Conservation (phyloP, 2,113 vertebrate genomes). For the Acinonyx jubatus region DNA sequence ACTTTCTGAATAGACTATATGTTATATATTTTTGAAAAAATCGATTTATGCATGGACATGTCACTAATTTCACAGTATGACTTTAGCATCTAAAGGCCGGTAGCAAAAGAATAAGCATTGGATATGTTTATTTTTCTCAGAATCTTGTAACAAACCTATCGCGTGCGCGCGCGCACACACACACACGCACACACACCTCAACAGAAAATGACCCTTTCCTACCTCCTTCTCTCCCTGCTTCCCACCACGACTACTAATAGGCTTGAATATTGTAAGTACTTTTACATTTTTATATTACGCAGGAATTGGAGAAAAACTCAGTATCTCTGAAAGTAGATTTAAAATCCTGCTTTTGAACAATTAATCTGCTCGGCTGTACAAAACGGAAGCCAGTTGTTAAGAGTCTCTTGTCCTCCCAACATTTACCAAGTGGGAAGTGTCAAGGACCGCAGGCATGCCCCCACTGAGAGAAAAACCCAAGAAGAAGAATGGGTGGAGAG, state of each 20-base stretch:
- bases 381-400: not conserved
- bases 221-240: not conserved
- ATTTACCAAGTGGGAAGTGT: not conserved
- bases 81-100: not conserved
- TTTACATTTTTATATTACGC: not conserved
- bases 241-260: not conserved
- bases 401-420: not conserved
- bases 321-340: not conserved
- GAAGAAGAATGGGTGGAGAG: not conserved
- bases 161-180: not conserved
- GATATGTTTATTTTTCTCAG: not conserved
- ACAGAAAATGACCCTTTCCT: not conserved
- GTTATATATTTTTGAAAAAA: not conserved
- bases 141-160: not conserved
- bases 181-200: not conserved
- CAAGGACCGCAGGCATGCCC: not conserved
- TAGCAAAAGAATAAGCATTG: conserved; percentile 6
- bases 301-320: not conserved
- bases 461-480: not conserved
- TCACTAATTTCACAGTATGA: not conserved
- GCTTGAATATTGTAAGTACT: not conserved
- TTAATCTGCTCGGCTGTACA: not conserved
- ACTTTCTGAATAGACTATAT: not conserved
- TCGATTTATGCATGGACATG: not conserved
- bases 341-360: conserved; percentile 9